phyloP scores from a whole-genome alignment of 2,113 vertebrate species.

The Geococcyx californianus region DNA sequence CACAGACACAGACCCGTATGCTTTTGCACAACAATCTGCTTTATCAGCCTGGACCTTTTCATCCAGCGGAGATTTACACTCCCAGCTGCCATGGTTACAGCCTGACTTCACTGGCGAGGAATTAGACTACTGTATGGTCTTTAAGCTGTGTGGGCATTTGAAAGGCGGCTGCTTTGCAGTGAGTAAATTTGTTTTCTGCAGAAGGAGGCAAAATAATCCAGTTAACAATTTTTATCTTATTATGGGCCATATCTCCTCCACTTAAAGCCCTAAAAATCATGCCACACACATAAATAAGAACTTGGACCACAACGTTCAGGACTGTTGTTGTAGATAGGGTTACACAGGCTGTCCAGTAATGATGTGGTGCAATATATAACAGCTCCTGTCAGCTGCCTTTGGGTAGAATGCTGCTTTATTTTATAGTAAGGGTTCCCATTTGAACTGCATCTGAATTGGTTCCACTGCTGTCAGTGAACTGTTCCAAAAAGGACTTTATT shows the following conservation, averaged over 20 bases:
- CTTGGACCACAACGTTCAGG: neutral
- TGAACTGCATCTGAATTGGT: neutral
- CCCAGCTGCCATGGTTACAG: constrained; percentile 44
- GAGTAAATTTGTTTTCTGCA: neutral
- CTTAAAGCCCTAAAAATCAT: neutral
- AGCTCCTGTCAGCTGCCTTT: neutral
- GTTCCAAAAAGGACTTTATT: neutral
- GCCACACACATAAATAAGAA: neutral
- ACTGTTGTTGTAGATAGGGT: neutral
- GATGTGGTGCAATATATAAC: neutral
- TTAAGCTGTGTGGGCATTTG: constrained; percentile 2
- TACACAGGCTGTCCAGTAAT: neutral
- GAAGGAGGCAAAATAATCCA: neutral
- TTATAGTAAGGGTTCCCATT: neutral
- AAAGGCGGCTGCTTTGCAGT: constrained; percentile 12
- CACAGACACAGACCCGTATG: neutral
- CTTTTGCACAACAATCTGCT: neutral
- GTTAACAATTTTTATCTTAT: neutral
- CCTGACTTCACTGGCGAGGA: constrained; percentile 57
- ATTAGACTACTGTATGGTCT: constrained; percentile 36
- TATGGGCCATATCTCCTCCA: neutral
- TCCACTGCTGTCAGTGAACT: neutral
- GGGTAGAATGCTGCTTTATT: neutral
- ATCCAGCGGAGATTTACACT: neutral
- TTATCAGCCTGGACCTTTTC: neutral